Percentiles rank a stretch among this genome's conserved stretches.
Conservation (phyloP, 1,140 invertebrate species). For the Heliconius hermathena region DNA sequence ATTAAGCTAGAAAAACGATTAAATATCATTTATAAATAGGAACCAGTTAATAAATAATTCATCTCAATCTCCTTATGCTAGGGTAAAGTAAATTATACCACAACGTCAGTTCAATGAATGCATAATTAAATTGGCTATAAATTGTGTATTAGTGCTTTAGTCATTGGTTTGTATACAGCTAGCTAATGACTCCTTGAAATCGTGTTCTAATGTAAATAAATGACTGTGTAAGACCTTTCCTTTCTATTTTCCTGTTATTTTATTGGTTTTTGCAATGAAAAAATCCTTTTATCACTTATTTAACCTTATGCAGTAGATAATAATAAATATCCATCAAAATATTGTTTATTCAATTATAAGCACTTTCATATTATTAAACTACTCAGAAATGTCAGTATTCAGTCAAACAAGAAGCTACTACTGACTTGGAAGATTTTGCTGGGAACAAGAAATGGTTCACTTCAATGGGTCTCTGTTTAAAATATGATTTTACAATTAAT, state of each 20-base stretch:
- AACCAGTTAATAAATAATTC: slow-evolving; percentile 10
- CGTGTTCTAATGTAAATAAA: neutral
- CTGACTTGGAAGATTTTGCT: too few species aligned
- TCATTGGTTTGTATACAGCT: slow-evolving; percentile 1
- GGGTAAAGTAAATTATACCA: slow-evolving; percentile 1
- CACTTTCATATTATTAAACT: too few species aligned
- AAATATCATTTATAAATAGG: neutral
- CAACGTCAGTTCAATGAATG: neutral
- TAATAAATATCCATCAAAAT: neutral
- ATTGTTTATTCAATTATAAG: too few species aligned
- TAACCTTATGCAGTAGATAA: neutral
- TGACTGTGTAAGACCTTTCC: slow-evolving; percentile 2
- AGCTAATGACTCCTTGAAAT: slow-evolving; percentile 5
- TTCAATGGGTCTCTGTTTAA: too few species aligned
- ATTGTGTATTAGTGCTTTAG: slow-evolving; percentile 8
- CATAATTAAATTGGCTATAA: slow-evolving; percentile 10
- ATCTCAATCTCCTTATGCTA: slow-evolving; percentile 1
- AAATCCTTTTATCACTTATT: neutral
- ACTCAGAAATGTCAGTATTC: too few species aligned
- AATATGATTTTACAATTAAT: too few species aligned
- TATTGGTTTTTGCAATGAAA: neutral
- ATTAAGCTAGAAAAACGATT: neutral
- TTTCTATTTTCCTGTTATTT: slow-evolving; percentile 1
- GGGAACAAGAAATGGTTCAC: too few species aligned
- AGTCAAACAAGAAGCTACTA: too few species aligned